Base-by-base conservation (phyloP, 2,113 vertebrate species). In the mouse (Mus musculus) region DNA sequence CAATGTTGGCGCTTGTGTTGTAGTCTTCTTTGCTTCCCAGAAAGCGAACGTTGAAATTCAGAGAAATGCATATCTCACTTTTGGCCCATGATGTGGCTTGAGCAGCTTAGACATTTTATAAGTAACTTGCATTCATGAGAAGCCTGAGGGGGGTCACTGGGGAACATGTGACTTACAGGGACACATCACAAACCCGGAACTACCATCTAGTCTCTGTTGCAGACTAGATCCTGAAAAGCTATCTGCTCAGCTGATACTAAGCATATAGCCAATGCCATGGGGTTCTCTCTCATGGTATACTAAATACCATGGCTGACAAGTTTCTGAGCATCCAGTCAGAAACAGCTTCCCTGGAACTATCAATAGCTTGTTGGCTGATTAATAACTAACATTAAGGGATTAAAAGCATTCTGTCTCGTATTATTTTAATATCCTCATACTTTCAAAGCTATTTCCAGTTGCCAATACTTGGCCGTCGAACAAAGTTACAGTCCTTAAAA, bases 251-350 rank as follows among this genome's bases (percentile, higher is more conserved):
- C 88, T 96, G 61, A 92, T 69, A 81, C 90, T 95, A 93, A 96
- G 72, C 96, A 85, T 94, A 96, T 94, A 96, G 46, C 42, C 81
- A 77, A 77, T 24, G 2, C 86, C 88, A 95, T 96, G 95, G 96
- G 65, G 24, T 92, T 63, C 65, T 86, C 19, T 63, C 54, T 86
- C 77, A 22, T 93, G 67, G 81, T 88, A 75, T 90, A 95, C 82
- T 75, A 95, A 97, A 93, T 89, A 92, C 65, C 24, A 19, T 92
- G 46, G 39, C 42, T 96, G 71, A 94, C 71, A 81, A 96, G 86
- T 75, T 96, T 96, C 93, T 90, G 54, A 92, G 30, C 36, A 54
- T n/a, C 22, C 22, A 92, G 85, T 76, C 90, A 88, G 59, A 88
- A 95, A 89, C 61, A 94, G 52, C 7, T 88, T 88, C 69, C 54